Evolutionary conservation across 1,140 invertebrate species (phyloP).

Genomic region (Drosophila simulans): DNA sequence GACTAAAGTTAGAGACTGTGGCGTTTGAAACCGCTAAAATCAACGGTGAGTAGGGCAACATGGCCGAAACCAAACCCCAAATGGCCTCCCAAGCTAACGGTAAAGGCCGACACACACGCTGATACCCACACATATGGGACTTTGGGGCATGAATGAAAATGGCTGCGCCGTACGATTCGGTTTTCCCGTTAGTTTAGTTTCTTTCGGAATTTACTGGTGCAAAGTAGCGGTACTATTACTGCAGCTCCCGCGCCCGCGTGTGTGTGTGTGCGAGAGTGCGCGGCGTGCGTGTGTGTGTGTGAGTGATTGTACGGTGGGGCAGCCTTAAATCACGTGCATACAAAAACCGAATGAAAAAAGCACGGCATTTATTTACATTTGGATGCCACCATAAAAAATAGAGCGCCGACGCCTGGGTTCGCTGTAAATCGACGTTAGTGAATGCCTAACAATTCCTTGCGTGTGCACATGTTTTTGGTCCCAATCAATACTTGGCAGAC

Average conservation of each 20-base stretch:
- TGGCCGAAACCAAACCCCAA: not conserved
- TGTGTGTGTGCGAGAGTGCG: constrained; percentile 8
- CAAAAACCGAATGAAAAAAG: constrained; percentile 27
- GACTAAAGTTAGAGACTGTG: not conserved
- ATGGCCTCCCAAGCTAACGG: constrained; percentile 27
- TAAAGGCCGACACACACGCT: constrained; percentile 13
- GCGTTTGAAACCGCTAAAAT: not conserved
- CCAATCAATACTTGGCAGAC: constrained; percentile 75
- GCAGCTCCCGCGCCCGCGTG: constrained; percentile 32
- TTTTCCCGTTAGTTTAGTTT: constrained; percentile 60
- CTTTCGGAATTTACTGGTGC: constrained; percentile 71
- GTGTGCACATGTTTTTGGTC: constrained; percentile 58
- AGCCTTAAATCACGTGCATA: constrained; percentile 72
- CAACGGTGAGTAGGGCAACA: constrained; percentile 37
- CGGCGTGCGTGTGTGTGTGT: constrained; percentile 6
- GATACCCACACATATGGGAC: constrained; percentile 29
- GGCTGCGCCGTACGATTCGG: constrained; percentile 20
- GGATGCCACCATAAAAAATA: constrained; percentile 16
- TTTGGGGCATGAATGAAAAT: constrained; percentile 65
- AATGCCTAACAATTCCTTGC: constrained; percentile 34
- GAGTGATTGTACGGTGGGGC: constrained; percentile 38
- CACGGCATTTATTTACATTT: constrained; percentile 71
- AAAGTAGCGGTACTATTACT: constrained; percentile 58
- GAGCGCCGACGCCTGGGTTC: constrained; percentile 28
- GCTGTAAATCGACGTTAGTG: constrained; percentile 40